These are phyloP conservation scores for Chrosomus eos DNA, from an alignment of 2,797 vertebrate species.

Conservation along the genomic window DNA sequence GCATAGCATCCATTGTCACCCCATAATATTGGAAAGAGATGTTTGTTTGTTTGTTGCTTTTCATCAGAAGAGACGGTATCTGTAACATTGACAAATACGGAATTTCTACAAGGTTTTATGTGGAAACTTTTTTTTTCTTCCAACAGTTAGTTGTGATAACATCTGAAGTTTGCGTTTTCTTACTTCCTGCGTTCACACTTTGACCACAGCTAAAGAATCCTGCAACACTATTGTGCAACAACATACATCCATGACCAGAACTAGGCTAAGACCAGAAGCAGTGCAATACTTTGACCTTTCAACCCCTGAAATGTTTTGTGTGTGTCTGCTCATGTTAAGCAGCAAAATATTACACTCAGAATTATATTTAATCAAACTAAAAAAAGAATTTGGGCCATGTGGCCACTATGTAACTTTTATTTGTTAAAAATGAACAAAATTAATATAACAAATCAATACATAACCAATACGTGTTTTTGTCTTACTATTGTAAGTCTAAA, in stretches of 20 bases:
- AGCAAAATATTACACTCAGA: neutral
- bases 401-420: too few relatives aligned
- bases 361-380: neutral
- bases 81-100: neutral
- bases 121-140: neutral
- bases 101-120: neutral
- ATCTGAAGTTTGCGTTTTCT: neutral
- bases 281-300: neutral
- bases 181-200: constrained; percentile 3
- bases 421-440: too few relatives aligned
- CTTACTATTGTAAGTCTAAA: too few relatives aligned
- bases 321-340: too few relatives aligned
- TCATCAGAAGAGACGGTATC: too few relatives aligned
- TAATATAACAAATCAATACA: too few relatives aligned
- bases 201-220: neutral
- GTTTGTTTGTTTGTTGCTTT: neutral
- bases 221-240: neutral
- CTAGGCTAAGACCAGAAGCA: too few relatives aligned
- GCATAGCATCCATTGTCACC: neutral
- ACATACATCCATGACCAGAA: neutral
- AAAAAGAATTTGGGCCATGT: neutral
- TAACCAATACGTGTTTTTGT: too few relatives aligned
- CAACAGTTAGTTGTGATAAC: neutral
- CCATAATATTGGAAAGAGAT: neutral
- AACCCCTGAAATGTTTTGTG: neutral